Conservation (phyloP, 2,113 vertebrate species). For the Circaetus gallicus region DNA sequence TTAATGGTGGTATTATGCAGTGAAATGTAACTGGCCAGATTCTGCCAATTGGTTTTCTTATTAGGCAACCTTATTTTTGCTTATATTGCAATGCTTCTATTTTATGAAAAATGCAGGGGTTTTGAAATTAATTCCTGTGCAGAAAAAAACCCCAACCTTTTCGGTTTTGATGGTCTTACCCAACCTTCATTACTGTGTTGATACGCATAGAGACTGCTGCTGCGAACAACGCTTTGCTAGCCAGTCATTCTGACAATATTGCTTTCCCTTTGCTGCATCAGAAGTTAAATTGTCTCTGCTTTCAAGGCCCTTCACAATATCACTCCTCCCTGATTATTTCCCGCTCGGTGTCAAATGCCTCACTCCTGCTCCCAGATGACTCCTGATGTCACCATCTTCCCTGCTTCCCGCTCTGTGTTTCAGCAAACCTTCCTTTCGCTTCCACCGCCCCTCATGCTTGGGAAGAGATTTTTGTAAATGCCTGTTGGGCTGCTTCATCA, state of each 20-base stretch:
- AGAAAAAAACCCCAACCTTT: rapidly evolving
- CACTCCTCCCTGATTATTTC: neutral
- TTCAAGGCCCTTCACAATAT: neutral
- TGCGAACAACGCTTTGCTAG: neutral
- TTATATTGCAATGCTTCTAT: neutral
- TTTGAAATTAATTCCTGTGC: neutral
- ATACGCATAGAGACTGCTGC: neutral
- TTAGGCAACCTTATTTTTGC: neutral
- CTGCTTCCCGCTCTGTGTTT: rapidly evolving
- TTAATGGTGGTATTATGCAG: neutral
- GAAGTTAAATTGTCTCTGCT: neutral
- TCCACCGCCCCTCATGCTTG: rapidly evolving
- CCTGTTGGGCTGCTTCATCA: neutral
- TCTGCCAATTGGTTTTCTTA: neutral
- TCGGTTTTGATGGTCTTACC: neutral
- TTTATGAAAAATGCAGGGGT: neutral
- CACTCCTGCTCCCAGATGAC: neutral
- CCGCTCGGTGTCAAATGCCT: neutral
- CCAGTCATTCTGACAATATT: neutral
- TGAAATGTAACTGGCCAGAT: neutral
- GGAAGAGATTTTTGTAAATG: neutral
- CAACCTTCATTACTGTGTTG: neutral
- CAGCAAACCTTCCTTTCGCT: neutral
- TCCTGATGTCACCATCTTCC: neutral
- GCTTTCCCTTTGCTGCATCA: neutral